Base-by-base conservation (phyloP, 2,888 invertebrate species). In the Tillus elongatus region DNA sequence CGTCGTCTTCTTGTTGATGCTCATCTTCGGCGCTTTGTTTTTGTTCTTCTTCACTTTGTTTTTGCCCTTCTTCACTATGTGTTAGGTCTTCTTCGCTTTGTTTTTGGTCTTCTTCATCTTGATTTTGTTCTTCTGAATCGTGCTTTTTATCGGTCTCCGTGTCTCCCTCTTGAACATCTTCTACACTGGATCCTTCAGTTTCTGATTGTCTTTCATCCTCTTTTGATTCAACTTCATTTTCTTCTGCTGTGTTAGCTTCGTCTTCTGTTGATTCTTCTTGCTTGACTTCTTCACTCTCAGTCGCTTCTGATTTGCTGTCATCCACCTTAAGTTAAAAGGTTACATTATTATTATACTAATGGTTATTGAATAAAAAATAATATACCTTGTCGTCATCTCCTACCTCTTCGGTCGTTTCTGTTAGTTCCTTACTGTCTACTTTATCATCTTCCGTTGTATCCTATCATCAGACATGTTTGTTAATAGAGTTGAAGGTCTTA, bases 241-340 rank as follows among this genome's bases (percentile, higher is more conserved):
- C 48, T 36, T 40, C 57, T 53, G 44, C 53, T 53, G 46, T 57
- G 14, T 58, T 55, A 16, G 63, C 65, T 42, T 68, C 65, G 49
- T 65, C 68, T 54, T 63, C 61, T 53, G 63, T 67, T 10, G 10
- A 13, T 60, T 68, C 65, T 57, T 68, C 68, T 58, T 63, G 62
- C 53, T 67, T 67, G 45, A 43, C 35, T 39, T 41, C 39, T 31
- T 42, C 32, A 44, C 47, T 36, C n/a, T 38, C 38, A 11, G 8
- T 33, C 19, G 35, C 19, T 30, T 36, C 42, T 36, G 33, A 36
- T 26, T 13, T 19, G 16, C 15, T 40, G 8, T 13, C 36, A 31
- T 50, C 54, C 42, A 66, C 60, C 44, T 45, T 57, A n/a, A n/a
- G n/a, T n/a, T n/a, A n/a, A n/a, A n/a, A n/a, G n/a, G n/a, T n/a